These are phyloP conservation scores for Castor canadensis DNA, from an alignment of 2,113 vertebrate genomes.

Conservation along the genomic window DNA sequence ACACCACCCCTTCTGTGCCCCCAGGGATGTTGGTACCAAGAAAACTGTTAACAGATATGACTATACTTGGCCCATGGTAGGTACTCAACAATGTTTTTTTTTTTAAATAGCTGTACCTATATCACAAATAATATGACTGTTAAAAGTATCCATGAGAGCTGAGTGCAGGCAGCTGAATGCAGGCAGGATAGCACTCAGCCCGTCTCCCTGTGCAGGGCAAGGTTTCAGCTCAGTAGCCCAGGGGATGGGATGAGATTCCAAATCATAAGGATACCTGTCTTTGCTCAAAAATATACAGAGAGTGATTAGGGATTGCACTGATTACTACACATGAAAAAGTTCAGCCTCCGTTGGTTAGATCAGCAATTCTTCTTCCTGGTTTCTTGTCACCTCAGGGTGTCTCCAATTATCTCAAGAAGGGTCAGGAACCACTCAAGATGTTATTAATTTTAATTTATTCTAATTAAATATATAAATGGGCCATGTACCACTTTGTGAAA, in stretches of 20 bases:
- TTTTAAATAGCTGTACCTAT: neutral
- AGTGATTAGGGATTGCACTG: conserved; percentile 30
- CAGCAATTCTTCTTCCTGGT: conserved; percentile 63
- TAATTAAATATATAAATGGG: conserved; percentile 79
- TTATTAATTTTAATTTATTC: conserved; percentile 77
- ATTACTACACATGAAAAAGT: conserved; percentile 50
- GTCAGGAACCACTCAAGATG: conserved; percentile 76
- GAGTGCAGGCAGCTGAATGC: accelerated
- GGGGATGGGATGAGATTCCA: neutral
- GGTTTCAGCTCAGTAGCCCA: neutral
- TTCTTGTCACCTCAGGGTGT: conserved; percentile 68
- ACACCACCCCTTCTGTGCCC: accelerated
- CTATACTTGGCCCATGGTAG: neutral
- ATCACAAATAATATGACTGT: neutral
- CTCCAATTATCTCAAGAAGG: conserved; percentile 78
- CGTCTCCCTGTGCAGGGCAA: neutral
- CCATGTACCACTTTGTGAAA: conserved; percentile 61
- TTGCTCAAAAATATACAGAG: neutral
- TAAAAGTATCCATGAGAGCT: neutral
- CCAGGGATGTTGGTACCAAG: neutral
- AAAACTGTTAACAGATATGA: neutral
- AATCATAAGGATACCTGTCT: conserved; percentile 29
- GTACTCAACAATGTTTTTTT: neutral
- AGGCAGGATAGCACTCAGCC: neutral
- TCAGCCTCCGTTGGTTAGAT: conserved; percentile 48